Conservation (phyloP, 2,888 invertebrate species). For the Hypena proboscidalis region DNA sequence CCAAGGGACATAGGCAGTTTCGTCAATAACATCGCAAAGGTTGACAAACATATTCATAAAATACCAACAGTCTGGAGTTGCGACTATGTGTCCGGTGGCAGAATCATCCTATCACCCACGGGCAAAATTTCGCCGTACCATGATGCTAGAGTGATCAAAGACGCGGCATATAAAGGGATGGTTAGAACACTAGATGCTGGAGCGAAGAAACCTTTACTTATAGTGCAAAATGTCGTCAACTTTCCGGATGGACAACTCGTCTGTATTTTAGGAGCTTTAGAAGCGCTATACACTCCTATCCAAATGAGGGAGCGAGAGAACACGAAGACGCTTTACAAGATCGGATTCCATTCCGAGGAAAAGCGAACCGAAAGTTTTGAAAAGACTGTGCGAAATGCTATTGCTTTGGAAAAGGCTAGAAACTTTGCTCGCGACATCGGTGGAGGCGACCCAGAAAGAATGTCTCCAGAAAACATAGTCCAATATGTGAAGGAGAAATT, state of each 20-base stretch:
- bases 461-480: conserved; percentile 93
- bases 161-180: conserved; percentile 92
- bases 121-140: conserved; percentile 89
- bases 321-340: conserved; percentile 83
- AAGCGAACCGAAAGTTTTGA: conserved; percentile 81
- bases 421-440: conserved; percentile 81
- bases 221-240: conserved; percentile 87
- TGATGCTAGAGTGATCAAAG: conserved; percentile 74
- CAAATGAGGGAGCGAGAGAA: conserved; percentile 89
- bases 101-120: conserved; percentile 90
- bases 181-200: conserved; percentile 94
- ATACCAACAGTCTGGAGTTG: conserved; percentile 87
- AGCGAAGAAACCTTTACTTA: conserved; percentile 90
- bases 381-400: conserved; percentile 85
- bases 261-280: conserved; percentile 93
- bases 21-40: conserved; percentile 55
- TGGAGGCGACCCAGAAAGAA: conserved; percentile 95
- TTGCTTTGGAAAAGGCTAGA: conserved; percentile 88
- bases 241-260: conserved; percentile 92
- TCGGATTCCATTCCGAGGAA: conserved; percentile 87
- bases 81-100: conserved; percentile 86
- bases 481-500: conserved; percentile 90
- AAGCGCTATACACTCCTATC: conserved; percentile 94
- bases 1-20: conserved; percentile 73
- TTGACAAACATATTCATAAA: conserved; percentile 71